Evolutionary conservation across 2,888 invertebrate genomes (phyloP), one percentile per base, ranked within the genome.

Genomic region (Isoperla grammatica): DNA sequence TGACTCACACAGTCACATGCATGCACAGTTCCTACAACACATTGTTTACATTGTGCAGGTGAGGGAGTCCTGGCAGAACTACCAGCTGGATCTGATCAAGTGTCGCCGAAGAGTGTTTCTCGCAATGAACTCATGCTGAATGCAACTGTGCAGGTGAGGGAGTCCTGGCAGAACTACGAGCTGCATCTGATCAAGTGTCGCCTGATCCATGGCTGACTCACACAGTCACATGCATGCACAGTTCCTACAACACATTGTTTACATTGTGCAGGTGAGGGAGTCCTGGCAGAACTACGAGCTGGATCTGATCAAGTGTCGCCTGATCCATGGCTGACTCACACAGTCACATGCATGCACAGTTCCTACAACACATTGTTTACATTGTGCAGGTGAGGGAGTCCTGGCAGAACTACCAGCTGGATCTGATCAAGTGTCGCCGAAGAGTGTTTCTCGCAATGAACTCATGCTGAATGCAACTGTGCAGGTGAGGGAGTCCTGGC

Each of bases 261-360:
- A n/a, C 15, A 45, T 8, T 49, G 63, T 64, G 23, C 67, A 86
- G 86, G 88, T 98, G 23, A 87, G 97, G 58, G 99, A 99, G 76
- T 93, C 94, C 0, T 99, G 99, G 99, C 95, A 96, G 74, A 93
- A 89, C 65, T 99, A 99, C 74, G 95, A 97, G 71, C 79, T 99
- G 67, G 99, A 99, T 72, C 77, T 99, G 70, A 92, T 99, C 67
- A 99, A 99, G 74, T 99, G 98, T 73, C 88, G 94, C 70, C 84
- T 99, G 66, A 99, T 99, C 71, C 84, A 96, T 64, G 99, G 99
- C 29, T 99, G 99, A n/a, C n/a, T n/a, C n/a, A n/a, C n/a, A n/a
- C n/a, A n/a, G n/a, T n/a, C n/a, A n/a, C n/a, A n/a, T n/a, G n/a
- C n/a, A n/a, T n/a, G n/a, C n/a, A n/a, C n/a, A n/a, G n/a, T n/a